phyloP scores from a whole-genome alignment of 1,140 invertebrate species.

The Globodera rostochiensis region DNA sequence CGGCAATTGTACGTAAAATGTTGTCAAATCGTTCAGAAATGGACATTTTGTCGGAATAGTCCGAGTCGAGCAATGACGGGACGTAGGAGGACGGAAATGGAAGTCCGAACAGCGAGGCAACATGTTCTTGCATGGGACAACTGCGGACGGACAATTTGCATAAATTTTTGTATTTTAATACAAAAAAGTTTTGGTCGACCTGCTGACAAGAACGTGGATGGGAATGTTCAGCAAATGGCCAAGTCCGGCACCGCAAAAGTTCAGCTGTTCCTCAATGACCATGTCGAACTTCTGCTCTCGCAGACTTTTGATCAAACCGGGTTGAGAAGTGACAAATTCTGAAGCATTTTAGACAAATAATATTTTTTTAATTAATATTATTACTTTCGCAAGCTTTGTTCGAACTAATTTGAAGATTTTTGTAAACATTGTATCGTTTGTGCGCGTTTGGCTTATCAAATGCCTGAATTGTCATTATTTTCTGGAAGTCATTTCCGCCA shows the following conservation, averaged over 20 bases:
- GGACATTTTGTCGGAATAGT: constrained; percentile 40
- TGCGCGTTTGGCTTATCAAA: not conserved
- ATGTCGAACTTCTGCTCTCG: constrained; percentile 41
- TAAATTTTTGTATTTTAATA: not conserved
- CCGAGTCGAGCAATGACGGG: constrained; percentile 33
- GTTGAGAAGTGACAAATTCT: constrained; percentile 25
- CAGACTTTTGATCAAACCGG: constrained; percentile 27
- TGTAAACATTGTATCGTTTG: not conserved
- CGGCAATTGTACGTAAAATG: constrained; percentile 1
- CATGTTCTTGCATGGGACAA: constrained; percentile 40
- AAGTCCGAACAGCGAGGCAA: constrained; percentile 30
- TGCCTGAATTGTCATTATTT: not conserved
- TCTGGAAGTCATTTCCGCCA: not conserved
- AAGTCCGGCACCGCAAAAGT: constrained; percentile 42
- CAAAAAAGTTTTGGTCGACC: constrained; percentile 14
- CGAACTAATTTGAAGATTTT: not conserved
- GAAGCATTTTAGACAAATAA: not conserved
- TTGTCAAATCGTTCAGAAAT: constrained; percentile 33
- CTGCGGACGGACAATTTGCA: not conserved
- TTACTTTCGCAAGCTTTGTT: constrained; percentile 27
- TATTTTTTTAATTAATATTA: not conserved
- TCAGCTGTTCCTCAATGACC: constrained; percentile 38
- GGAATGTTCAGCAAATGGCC: constrained; percentile 33
- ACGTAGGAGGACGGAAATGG: constrained; percentile 41
- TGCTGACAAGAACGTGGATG: constrained; percentile 32